phyloP scores from a whole-genome alignment of 1,140 invertebrate species.

The Aphis gossypii region DNA sequence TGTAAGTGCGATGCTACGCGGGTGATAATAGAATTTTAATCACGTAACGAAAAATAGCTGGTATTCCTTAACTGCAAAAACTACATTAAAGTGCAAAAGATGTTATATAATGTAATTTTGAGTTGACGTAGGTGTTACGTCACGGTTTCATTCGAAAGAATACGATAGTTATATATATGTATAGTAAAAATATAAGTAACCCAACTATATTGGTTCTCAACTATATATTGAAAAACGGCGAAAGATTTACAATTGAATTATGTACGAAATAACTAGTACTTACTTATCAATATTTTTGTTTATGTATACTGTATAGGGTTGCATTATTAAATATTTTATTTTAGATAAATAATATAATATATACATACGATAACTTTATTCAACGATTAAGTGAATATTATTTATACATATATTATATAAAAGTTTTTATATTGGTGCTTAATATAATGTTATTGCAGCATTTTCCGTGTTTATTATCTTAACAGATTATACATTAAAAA shows the following conservation, averaged over 20 bases:
- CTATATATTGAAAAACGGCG: not conserved
- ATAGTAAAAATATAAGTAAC: not conserved
- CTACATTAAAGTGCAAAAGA: not conserved
- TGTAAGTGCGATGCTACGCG: no score
- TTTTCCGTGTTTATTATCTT: not conserved
- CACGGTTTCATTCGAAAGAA: not conserved
- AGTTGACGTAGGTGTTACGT: not conserved
- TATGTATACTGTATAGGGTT: not conserved
- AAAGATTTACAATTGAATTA: not conserved
- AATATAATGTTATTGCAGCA: not conserved
- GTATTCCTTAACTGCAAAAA: not conserved
- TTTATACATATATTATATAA: not conserved
- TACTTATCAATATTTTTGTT: not conserved
- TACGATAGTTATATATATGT: not conserved
- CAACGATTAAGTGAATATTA: not conserved
- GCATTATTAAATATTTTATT: no score
- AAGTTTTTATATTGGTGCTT: not conserved
- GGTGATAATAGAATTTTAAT: not conserved
- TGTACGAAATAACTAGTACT: not conserved
- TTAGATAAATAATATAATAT: no score
- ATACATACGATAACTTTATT: not conserved
- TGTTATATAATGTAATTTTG: not conserved
- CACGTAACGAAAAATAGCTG: conserved; percentile 1
- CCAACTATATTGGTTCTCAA: not conserved
- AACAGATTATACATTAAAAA: not conserved